Evolutionary conservation across 2,797 vertebrate genomes (phyloP).

Genomic region (Protonibea diacanthus): DNA sequence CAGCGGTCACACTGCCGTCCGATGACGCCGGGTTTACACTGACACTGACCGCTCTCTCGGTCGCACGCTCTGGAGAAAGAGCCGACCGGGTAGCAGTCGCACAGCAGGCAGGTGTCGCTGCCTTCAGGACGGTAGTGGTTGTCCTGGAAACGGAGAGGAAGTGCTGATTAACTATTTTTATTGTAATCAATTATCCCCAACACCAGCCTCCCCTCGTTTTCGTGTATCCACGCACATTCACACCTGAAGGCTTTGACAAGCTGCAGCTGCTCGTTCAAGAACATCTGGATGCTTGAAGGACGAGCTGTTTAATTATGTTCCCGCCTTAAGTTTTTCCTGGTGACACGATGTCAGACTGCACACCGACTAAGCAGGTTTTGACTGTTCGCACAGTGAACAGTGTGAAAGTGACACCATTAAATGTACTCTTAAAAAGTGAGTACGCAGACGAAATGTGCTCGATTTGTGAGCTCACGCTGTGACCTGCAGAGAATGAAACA

Average conservation of each 20-base stretch:
- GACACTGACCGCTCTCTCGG: conserved; percentile 90
- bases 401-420: neutral
- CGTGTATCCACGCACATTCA: conserved; percentile 1
- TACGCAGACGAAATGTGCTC: no score
- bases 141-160: conserved; percentile 84
- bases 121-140: conserved; percentile 90
- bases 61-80: conserved; percentile 93
- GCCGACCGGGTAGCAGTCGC: conserved; percentile 94
- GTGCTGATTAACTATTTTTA: conserved; percentile 10
- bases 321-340: neutral
- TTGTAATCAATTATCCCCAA: neutral
- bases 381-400: neutral
- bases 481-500: neutral
- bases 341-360: neutral
- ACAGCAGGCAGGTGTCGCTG: conserved; percentile 89
- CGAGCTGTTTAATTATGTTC: conserved; percentile 19
- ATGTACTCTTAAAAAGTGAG: neutral
- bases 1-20: conserved; percentile 95
- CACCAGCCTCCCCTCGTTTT: conserved; percentile 9
- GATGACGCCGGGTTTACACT: conserved; percentile 94
- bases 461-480: neutral
- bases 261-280: conserved; percentile 36
- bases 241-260: conserved; percentile 3
- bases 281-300: conserved; percentile 40
- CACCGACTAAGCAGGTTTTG: neutral